Evolutionary conservation across 1,140 invertebrate genomes (phyloP).

Genomic region (Eueides isabella): DNA sequence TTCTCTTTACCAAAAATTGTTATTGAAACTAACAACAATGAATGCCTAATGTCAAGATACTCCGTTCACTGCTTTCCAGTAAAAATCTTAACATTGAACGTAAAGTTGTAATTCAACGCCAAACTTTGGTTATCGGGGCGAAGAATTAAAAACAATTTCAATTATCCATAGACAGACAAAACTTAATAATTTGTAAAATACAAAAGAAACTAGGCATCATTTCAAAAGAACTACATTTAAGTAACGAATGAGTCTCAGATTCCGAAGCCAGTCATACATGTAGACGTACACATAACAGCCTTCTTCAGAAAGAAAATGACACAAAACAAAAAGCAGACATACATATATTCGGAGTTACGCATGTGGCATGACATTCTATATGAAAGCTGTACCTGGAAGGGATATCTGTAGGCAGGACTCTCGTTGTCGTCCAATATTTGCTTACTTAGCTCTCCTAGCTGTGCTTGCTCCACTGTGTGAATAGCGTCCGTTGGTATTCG

Average conservation of each 20-base stretch:
- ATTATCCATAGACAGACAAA: no score
- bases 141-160: no score
- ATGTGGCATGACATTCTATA: conserved; percentile 25
- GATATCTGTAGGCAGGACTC: conserved; percentile 61
- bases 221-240: conserved; percentile 1
- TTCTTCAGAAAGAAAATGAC: conserved; percentile 20
- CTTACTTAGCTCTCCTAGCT: conserved; percentile 82
- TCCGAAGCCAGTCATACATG: background rate
- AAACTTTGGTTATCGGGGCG: no score
- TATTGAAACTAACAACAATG: no score
- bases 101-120: no score
- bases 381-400: conserved; percentile 66
- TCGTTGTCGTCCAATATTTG: conserved; percentile 69
- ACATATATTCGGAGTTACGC: background rate
- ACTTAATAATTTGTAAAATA: no score
- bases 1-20: no score
- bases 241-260: background rate
- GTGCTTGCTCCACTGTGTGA: conserved; percentile 89
- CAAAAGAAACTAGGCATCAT: background rate
- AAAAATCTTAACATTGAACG: no score
- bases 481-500: conserved; percentile 88
- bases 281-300: conserved; percentile 13
- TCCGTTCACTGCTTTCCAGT: no score
- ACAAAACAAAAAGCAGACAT: conserved; percentile 33
- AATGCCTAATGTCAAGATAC: no score